Evolutionary conservation across 2,888 invertebrate species (phyloP), one percentile per base, ranked within the genome.

Genomic region (Eupithecia exiguata): DNA sequence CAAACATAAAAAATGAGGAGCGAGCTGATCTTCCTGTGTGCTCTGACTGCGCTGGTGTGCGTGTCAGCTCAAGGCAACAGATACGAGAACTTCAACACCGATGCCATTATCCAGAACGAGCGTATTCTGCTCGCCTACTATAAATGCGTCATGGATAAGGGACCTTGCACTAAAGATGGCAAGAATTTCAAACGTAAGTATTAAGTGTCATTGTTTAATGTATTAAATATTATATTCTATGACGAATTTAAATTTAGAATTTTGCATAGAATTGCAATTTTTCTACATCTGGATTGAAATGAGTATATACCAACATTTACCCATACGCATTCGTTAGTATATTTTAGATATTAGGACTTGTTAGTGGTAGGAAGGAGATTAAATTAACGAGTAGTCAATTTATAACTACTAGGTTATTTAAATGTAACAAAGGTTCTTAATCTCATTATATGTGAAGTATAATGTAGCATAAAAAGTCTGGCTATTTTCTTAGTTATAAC

Each of bases 111-210:
- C 46, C 91, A 91, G 76, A 94, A 94, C 74, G 94, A 94, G 61
- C 87, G 94, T 71, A 91, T 94, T n/a, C 85, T 94, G 0, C 87
- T 94, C 0, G 93, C 93, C 0, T 94, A 94, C 77, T 94, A 93
- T 86, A 94, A 93, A 76, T 94, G 94, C 73, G 93, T 94, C 67
- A 94, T 94, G 94, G 94, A 94, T 71, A 94, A 92, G 63, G 94
- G 94, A 46, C 94, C 94, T 1, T 94, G 94, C 75, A 94, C 93
- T 9, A 93, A 93, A 72, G 94, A 94, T 63, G 94, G 94, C 35
- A 93, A 91, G 82, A 93, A 91, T 73, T 94, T 94, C 68, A 94
- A 94, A 87, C 90, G 94, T 94, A 80, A 90, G 94, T 87, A 10
- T 9, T 30, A 30, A 4, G 1, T 30, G 2, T 30, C 30, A 4